Base-by-base conservation (phyloP, 2,888 invertebrate species). In the Lepidonotus clava region DNA sequence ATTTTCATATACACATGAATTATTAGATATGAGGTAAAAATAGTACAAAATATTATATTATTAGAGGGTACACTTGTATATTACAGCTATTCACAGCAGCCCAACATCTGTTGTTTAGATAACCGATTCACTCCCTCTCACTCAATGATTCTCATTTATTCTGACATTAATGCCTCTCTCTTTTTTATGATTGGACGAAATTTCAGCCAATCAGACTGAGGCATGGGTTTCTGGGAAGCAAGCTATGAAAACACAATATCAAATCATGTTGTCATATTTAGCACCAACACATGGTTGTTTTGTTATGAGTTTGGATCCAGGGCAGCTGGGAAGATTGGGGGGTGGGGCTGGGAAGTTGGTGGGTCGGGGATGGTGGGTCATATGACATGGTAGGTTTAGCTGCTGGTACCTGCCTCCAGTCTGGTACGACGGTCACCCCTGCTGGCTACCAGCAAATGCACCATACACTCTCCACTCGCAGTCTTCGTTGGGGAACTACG, bases 41-140 rank as follows among this genome's bases (percentile, higher is more conserved):
- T 80, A 80, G 80, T 80, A 80, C 80, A 80, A 80, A 80, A 80
- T 80, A 80, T 80, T 46, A 40, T 40, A 46, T 80, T 80, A 46
- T 71, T 71, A 71, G 71, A 71, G 71, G 71, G 38, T 71, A 71
- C 36, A 71, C 38, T 40, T 80, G 21, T 80, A 80, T 80, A 18
- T 80, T 80, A 80, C 80, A 80, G 41, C 80, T 80, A 80, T 80
- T 80, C 80, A 80, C 80, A 80, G 80, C 80, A 80, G 80, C 41
- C 80, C 80, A 28, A 40, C 77, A 21, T 51, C 11, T 51, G 40
- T 14, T 41, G 36, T 77, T 41, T 5, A 77, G 77, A 77, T 80
- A 80, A 80, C 41, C 46, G 18, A 80, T 80, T 41, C 80, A 80
- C 46, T 24, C n/a, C 28, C 46, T 80, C 34, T 80, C 24, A 5